Base-by-base conservation (phyloP, 2,113 vertebrate genomes). In the Girardinichthys multiradiatus region DNA sequence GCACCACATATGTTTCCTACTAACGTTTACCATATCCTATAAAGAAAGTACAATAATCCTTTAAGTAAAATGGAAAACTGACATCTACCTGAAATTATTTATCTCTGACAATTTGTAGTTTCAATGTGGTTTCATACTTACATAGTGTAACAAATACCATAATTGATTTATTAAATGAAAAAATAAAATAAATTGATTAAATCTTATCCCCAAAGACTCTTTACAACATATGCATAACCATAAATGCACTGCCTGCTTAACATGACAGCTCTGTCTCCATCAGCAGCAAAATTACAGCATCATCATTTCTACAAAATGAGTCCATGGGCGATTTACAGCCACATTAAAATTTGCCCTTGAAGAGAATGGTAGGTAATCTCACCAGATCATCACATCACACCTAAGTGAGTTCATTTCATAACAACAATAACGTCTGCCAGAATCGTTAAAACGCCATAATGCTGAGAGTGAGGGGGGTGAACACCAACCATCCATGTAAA, bases 371-470 rank as follows among this genome's bases (percentile, higher is more conserved):
- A 62, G 64, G 76, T 76, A 73, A 86, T 86, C 85, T 81, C 61
- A 73, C 80, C 73, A 72, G 74, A 84, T 85, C 81, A 87, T 71
- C 74, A 74, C 78, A 75, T 84, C 82, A 69, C 80, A 83, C 68
- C 79, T 80, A 77, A 77, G 79, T 85, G 85, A 87, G 72, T 83
- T 83, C 65, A 83, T 85, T 81, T 64, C 70, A 72, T 24, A 70
- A 66, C 77, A 79, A 90, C 76, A 79, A 90, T 84, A 89, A 83
- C 87, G 87, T 86, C 90, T 91, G 89, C 84, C 70, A 61, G 66
- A 87, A 75, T 89, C 84, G 17, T 88, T 91, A 87, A 89, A 91
- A 87, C 64, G 65, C 77, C 79, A 89, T 90, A 81, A 86, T 70
- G 71, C 72, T 65, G 57, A 57, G 60, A 76, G 57, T 70, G 77